phyloP scores from a whole-genome alignment of 2,888 invertebrate genomes.

The Drosophila falleni region DNA sequence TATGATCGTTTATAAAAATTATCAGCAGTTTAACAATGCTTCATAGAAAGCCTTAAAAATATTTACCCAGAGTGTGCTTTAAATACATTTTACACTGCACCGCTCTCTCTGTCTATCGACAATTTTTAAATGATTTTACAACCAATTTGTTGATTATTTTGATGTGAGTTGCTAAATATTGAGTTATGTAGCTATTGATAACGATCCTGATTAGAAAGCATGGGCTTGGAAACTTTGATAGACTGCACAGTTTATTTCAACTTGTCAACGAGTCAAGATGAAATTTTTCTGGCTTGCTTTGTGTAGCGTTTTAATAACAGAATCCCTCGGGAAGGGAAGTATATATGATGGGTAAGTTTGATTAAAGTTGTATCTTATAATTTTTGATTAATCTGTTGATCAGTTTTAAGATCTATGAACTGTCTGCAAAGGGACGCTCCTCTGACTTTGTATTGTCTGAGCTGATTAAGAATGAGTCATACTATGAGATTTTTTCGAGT shows the following conservation, averaged over 20 bases:
- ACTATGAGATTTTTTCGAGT: conserved; percentile 61
- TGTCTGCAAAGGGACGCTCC: conserved; percentile 31
- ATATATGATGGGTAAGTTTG: conserved; percentile 60
- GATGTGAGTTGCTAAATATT: conserved; percentile 17
- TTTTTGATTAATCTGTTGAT: neutral
- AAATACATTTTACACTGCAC: conserved; percentile 1
- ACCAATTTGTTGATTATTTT: conserved; percentile 42
- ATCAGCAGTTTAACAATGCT: neutral
- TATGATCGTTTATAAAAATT: conserved; percentile 1
- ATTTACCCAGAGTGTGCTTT: neutral
- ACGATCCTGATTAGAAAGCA: conserved; percentile 35
- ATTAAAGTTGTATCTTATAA: rapidly evolving
- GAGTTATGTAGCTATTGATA: conserved; percentile 16
- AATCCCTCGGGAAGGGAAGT: conserved; percentile 23
- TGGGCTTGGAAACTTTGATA: neutral
- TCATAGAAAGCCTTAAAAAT: conserved; percentile 3
- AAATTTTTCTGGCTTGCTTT: conserved; percentile 21
- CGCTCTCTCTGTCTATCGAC: neutral
- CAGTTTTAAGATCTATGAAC: conserved; percentile 77
- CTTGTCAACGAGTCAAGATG: conserved; percentile 51
- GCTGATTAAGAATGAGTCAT: conserved; percentile 49
- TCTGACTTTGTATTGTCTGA: conserved; percentile 29
- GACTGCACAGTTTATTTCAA: conserved; percentile 19
- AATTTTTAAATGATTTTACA: conserved; percentile 36
- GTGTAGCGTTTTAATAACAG: conserved; percentile 12